Conservation (phyloP, 1,140 invertebrate species). For the Mesaphorura yosii region DNA sequence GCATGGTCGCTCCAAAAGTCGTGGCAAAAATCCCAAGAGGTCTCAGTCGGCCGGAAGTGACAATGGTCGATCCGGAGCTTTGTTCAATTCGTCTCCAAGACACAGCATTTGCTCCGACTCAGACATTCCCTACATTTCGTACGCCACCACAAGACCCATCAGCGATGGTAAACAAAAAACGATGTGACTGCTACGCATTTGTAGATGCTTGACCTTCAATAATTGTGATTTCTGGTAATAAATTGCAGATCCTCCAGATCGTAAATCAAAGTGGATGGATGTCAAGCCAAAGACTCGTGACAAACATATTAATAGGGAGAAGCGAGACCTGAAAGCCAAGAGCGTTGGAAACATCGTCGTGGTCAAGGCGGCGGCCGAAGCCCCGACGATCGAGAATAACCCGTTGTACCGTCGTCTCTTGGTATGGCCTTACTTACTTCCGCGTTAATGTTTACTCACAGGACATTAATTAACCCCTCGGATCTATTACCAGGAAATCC, state of each 20-base stretch:
- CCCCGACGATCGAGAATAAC: constrained; percentile 56
- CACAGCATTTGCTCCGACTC: constrained; percentile 77
- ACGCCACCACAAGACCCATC: constrained; percentile 82
- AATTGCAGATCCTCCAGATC: constrained; percentile 18
- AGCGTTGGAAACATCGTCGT: constrained; percentile 58
- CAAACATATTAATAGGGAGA: constrained; percentile 28
- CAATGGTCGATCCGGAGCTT: constrained; percentile 42
- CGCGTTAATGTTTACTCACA: constrained; percentile 5
- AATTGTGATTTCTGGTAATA: no score
- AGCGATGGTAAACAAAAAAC: constrained; percentile 26
- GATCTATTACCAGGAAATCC: constrained; percentile 52
- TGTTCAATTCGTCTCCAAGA: constrained; percentile 51
- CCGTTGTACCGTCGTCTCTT: constrained; percentile 64
- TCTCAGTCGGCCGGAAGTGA: constrained; percentile 29
- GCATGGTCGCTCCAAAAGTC: constrained; percentile 15
- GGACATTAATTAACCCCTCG: constrained; percentile 3
- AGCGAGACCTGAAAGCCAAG: constrained; percentile 29
- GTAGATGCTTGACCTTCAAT: no score
- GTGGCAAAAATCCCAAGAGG: constrained; percentile 29
- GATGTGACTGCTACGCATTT: not conserved
- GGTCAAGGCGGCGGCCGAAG: constrained; percentile 57
- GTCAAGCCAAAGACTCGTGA: constrained; percentile 24
- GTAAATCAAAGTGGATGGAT: constrained; percentile 26
- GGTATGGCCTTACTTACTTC: constrained; percentile 32
- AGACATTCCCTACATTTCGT: constrained; percentile 87